Conservation (phyloP, 2,113 vertebrate species). For the Tretioscincus oriximinensis region DNA sequence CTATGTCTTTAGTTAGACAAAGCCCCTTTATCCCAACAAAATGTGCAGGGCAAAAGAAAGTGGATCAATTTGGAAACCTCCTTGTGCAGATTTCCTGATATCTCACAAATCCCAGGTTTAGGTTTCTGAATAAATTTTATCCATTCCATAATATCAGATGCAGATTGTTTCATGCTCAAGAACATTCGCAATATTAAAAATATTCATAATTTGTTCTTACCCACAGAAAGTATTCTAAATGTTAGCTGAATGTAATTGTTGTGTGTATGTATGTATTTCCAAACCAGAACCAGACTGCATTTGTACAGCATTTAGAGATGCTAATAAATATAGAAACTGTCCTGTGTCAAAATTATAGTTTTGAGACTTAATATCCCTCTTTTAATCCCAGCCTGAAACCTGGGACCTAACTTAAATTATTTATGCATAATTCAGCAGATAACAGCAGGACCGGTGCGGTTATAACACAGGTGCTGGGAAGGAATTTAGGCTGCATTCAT, state of each 20-base stretch:
- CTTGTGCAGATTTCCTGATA: no score
- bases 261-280: constrained; percentile 40
- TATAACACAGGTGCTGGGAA: not conserved
- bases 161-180: constrained; percentile 45
- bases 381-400: not conserved
- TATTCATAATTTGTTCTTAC: constrained; percentile 50
- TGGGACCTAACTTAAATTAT: constrained; percentile 3
- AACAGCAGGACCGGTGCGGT: not conserved
- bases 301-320: constrained; percentile 62
- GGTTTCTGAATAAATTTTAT: not conserved
- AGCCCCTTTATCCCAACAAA: no score
- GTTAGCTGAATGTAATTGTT: constrained; percentile 76
- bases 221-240: constrained; percentile 55
- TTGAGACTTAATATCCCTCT: not conserved
- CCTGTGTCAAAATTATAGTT: not conserved
- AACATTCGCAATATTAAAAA: constrained; percentile 56
- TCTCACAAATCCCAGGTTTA: no score
- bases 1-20: no score
- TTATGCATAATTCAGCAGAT: not conserved
- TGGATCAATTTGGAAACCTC: no score
- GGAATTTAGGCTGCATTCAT: not conserved
- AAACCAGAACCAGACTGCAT: constrained; percentile 71
- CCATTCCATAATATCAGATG: not conserved
- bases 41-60: no score
- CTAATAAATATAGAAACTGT: constrained; percentile 5